Percentiles rank a stretch among this genome's conserved stretches.
These are phyloP conservation scores for Callipepla squamata DNA, from an alignment of 2,113 vertebrate genomes.

Conservation along the genomic window DNA sequence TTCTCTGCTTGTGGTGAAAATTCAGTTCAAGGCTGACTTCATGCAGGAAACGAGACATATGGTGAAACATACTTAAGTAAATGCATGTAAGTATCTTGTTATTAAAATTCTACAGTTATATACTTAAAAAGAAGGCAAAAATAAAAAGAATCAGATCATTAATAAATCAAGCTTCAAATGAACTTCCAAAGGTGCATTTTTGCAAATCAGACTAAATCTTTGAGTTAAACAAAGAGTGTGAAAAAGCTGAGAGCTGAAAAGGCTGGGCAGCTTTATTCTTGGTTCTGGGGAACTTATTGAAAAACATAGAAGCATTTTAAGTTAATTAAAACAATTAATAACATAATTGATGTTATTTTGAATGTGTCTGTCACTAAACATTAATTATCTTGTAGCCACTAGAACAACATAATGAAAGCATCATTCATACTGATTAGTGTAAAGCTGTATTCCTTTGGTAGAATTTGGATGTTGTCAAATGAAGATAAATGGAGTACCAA, in stretches of 20 bases:
- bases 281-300: constrained; percentile 39
- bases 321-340: constrained; percentile 77
- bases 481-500: constrained; percentile 61
- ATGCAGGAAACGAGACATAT: neutral
- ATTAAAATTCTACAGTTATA: constrained; percentile 46
- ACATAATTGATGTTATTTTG: constrained; percentile 78
- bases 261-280: constrained; percentile 17
- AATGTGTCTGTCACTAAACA: constrained; percentile 68
- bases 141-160: neutral
- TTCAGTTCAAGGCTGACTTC: neutral
- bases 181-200: constrained; percentile 43
- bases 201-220: constrained; percentile 16
- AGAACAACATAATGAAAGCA: constrained; percentile 68
- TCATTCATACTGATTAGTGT: constrained; percentile 57
- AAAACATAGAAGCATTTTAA: constrained; percentile 55
- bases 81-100: constrained; percentile 44
- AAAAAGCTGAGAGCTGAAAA: constrained; percentile 15
- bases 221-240: constrained; percentile 26
- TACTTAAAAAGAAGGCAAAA: neutral
- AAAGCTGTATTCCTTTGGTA: constrained; percentile 12
- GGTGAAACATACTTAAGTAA: constrained; percentile 19
- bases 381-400: constrained; percentile 74
- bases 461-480: constrained; percentile 61
- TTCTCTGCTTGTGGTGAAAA: constrained; percentile 26
- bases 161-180: constrained; percentile 38